A percentile compares a stretch with the other conserved stretches of the same genome.
These are phyloP conservation scores for Lepisosteus osseus DNA, from an alignment of 2,113 vertebrate genomes.

Conservation along the genomic window DNA sequence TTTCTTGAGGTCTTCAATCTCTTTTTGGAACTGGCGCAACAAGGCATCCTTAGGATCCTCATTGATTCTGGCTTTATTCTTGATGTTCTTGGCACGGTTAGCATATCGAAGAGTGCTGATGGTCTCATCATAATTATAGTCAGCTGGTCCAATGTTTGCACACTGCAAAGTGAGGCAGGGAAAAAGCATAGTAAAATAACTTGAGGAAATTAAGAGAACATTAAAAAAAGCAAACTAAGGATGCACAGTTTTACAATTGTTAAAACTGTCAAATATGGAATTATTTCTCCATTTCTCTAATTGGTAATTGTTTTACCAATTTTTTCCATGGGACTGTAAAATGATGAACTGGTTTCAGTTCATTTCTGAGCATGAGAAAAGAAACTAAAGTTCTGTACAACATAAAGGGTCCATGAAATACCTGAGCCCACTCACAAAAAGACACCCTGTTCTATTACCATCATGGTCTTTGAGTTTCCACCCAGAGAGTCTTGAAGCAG, in stretches of 20 bases:
- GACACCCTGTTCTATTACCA: constrained; percentile 66
- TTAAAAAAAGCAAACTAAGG: too few species aligned
- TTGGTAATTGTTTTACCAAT: too few species aligned
- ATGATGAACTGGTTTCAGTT: too few species aligned
- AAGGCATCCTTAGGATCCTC: constrained; percentile 97
- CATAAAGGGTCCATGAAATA: neutral
- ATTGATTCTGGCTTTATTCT: constrained; percentile 98
- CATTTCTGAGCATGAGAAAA: neutral
- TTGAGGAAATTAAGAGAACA: too few species aligned
- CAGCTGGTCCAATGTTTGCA: constrained; percentile 96
- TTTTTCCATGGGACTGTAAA: too few species aligned
- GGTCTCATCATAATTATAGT: constrained; percentile 98
- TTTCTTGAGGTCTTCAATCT: constrained; percentile 96
- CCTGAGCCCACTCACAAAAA: neutral
- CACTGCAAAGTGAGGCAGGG: constrained; percentile 64
- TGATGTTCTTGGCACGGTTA: constrained; percentile 97
- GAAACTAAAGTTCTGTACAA: neutral
- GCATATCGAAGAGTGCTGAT: constrained; percentile 97
- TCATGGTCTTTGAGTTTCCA: constrained; percentile 98
- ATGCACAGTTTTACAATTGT: too few species aligned
- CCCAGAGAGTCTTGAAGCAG: constrained; percentile 94
- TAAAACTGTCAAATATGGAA: too few species aligned
- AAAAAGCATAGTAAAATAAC: neutral
- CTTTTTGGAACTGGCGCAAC: constrained; percentile 93
- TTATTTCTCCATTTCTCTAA: too few species aligned